Conservation (phyloP, 2,888 invertebrate genomes). For the Crematogaster levior region DNA sequence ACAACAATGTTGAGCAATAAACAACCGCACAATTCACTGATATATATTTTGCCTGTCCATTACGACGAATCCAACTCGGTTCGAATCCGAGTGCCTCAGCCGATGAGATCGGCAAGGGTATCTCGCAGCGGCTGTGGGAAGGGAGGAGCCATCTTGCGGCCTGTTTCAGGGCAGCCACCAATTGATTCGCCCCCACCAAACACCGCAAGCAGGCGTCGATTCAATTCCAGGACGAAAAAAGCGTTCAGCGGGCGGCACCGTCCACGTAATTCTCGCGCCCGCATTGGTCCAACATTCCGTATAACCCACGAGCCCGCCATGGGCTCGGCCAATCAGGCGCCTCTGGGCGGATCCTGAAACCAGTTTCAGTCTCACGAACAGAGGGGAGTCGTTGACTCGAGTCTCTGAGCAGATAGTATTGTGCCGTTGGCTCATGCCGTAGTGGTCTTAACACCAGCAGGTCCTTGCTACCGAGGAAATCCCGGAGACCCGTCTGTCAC, state of each 20-base stretch:
- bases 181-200: conserved; percentile 84
- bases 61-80: conserved; percentile 41
- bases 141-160: conserved; percentile 86
- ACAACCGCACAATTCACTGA: conserved; percentile 30
- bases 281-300: conserved; percentile 75
- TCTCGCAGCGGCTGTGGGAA: conserved; percentile 67
- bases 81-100: conserved; percentile 40
- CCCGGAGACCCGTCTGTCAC: conserved; percentile 71
- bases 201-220: conserved; percentile 78
- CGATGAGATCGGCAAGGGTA: conserved; percentile 38
- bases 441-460: conserved; percentile 80
- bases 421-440: conserved; percentile 85
- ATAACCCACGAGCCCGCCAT: conserved; percentile 69
- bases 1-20: conserved; percentile 33
- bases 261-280: conserved; percentile 67
- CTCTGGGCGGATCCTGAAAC: conserved; percentile 81
- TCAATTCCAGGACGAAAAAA: conserved; percentile 84
- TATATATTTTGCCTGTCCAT: conserved; percentile 45
- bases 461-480: conserved; percentile 76
- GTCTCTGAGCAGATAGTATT: conserved; percentile 84
- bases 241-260: conserved; percentile 77
- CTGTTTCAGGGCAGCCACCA: conserved; percentile 82
- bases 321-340: conserved; percentile 76
- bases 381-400: conserved; percentile 81
- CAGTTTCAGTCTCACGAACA: conserved; percentile 77